Base-by-base conservation (phyloP, 2,888 invertebrate species). In the Polyommatus iphigenia region DNA sequence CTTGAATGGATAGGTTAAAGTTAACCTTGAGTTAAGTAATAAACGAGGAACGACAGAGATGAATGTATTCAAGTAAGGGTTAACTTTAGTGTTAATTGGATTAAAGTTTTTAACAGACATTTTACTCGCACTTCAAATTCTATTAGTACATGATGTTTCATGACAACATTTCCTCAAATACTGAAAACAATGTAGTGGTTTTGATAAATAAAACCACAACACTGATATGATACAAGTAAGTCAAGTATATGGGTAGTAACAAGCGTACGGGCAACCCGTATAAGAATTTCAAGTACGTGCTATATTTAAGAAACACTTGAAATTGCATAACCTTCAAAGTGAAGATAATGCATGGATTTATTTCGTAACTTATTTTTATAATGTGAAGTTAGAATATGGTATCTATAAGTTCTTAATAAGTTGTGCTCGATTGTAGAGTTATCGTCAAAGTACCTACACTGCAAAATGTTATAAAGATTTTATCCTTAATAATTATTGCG, bases 291-390 rank as follows among this genome's bases (percentile, higher is more conserved):
- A 32, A 67, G 24, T 73, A 73, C 73, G 73, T 73, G 73, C 46
- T 73, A 73, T 73, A 5, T 73, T 73, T 73, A 73, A 46, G 73
- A 73, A 73, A 73, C 46, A 50, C 73, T 73, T 41, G 6, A 73
- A 41, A 18, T 73, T 73, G 20, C 41, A 73, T 73, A 73, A 73
- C 73, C 20, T 46, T 73, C 46, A 73, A 72, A 73, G 10, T 18
- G 15, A 50, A 73, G 73, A 73, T 73, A 73, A 15, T 3, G 46
- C 46, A 73, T 13, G 4, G n/a, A 20, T 10, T 24, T 73, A 41
- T 73, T 73, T 46, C 46, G 13, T 46, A 73, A 73, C 24, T 6
- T 36, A 3, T 73, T 54, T 54, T 54, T 54, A 54, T 54, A 54
- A 24, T 29, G 18, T 62, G 67, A 67, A 67, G 62, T 67, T 67